Evolutionary conservation across 2,113 vertebrate genomes (phyloP), one percentile per base, ranked within the genome.

Genomic region (Xenopus borealis): DNA sequence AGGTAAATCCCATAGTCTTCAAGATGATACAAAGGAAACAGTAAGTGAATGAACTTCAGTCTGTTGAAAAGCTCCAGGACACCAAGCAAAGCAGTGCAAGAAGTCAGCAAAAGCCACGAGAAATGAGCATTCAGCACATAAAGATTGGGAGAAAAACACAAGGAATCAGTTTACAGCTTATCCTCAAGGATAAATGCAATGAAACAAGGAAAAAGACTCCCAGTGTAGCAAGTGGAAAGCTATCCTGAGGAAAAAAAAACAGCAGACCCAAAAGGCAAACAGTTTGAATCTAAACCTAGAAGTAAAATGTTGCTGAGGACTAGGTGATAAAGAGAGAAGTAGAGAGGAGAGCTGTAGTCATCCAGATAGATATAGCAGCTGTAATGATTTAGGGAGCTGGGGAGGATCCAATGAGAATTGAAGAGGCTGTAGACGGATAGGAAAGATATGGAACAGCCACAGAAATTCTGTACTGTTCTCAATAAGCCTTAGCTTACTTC

Each of bases 1-100:
- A 72, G 45, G 14, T 19, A 82, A 58, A 83, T 50, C 83, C 88
- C 90, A 89, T 90, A 75, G 19, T 86, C 66, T 73, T 83, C 78
- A 47, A 59, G 62, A 76, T 74, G 77, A 67, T 20, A 79, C 80
- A 76, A 19, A 79, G 45, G 68, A 66, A 10, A 67, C 66, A 19
- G 80, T 47, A 69, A 74, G 58, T 61, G 7, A 10, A 59, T 80
- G 72, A 46, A 83, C 78, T 82, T 33, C 71, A 65, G 70, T 81
- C 78, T 58, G 73, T 72, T 63, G 80, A 72, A 79, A 80, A 58
- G 72, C 45, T 85, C 75, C 79, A 59, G 69, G 10, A 72, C 80
- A 79, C 82, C 82, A 19, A 67, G 70, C 47, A 30, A 20, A 19
- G 61, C 64, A 76, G 81, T 10, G 53, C 82, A 70, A 19, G 9